Evolutionary conservation across 1,140 invertebrate species (phyloP).

Genomic region (Atta colombica): DNA sequence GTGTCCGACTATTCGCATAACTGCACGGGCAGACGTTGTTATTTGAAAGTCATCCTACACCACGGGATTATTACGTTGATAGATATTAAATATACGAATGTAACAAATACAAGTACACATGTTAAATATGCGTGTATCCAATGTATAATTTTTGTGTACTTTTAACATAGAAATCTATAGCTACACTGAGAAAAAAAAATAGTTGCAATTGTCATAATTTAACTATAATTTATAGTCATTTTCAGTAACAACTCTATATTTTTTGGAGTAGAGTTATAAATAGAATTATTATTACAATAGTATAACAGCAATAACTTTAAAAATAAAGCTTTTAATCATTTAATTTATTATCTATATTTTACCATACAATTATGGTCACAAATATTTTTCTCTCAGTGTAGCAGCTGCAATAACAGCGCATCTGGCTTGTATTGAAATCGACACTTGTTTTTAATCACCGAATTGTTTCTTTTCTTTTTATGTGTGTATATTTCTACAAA

Average conservation of each 20-base stretch:
- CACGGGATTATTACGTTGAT: constrained; percentile 18
- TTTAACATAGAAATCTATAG: not conserved
- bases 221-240: too few species aligned
- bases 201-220: too few species aligned
- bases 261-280: too few species aligned
- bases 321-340: too few species aligned
- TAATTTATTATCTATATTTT: too few species aligned
- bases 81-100: constrained; percentile 3
- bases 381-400: too few species aligned
- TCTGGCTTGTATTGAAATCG: not conserved
- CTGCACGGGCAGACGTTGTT: constrained; percentile 21
- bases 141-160: not conserved
- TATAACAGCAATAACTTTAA: too few species aligned
- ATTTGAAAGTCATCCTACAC: constrained; percentile 16
- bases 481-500: not conserved
- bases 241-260: too few species aligned
- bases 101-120: not conserved
- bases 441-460: not conserved
- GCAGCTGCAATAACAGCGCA: not conserved
- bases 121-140: not conserved
- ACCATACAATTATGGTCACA: too few species aligned
- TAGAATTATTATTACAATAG: too few species aligned
- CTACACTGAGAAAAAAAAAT: too few species aligned
- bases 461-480: not conserved
- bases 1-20: constrained; percentile 43